Conservation (phyloP, 2,797 vertebrate species). For the Trachurus trachurus region DNA sequence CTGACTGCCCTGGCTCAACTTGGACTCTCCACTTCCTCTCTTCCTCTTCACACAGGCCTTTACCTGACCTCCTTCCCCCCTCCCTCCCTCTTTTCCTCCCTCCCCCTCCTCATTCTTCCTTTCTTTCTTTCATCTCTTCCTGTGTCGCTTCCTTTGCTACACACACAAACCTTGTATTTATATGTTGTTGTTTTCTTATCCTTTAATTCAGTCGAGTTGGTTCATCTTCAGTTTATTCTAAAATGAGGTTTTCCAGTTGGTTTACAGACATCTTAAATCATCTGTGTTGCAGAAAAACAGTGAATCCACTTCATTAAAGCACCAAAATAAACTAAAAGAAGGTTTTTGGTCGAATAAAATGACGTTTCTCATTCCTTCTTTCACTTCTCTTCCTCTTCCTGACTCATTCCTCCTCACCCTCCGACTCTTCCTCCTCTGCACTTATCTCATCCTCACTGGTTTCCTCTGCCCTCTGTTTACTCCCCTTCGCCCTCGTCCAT, state of each 20-base stretch:
- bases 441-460: slow-evolving; percentile 64
- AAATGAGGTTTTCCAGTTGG: too few relatives aligned
- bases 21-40: slow-evolving; percentile 66
- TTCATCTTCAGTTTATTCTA: too few relatives aligned
- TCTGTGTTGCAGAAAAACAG: too few relatives aligned
- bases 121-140: slow-evolving; percentile 39
- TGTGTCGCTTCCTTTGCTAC: background rate
- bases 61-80: slow-evolving; percentile 50
- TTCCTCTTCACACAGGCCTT: slow-evolving; percentile 55
- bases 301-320: too few relatives aligned
- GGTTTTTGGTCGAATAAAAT: too few relatives aligned
- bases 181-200: background rate
- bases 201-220: background rate
- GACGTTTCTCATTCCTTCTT: background rate
- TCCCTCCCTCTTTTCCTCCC: slow-evolving; percentile 28
- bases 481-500: background rate
- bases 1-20: slow-evolving; percentile 47
- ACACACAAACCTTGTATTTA: background rate
- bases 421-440: slow-evolving; percentile 54
- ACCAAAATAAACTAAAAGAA: too few relatives aligned
- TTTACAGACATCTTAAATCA: too few relatives aligned
- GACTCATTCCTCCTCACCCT: slow-evolving; percentile 26
- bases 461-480: slow-evolving; percentile 39
- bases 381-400: slow-evolving; percentile 49
- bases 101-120: slow-evolving; percentile 38